Conservation (phyloP, 2,888 invertebrate species). For the Drosophila kambysellisi region DNA sequence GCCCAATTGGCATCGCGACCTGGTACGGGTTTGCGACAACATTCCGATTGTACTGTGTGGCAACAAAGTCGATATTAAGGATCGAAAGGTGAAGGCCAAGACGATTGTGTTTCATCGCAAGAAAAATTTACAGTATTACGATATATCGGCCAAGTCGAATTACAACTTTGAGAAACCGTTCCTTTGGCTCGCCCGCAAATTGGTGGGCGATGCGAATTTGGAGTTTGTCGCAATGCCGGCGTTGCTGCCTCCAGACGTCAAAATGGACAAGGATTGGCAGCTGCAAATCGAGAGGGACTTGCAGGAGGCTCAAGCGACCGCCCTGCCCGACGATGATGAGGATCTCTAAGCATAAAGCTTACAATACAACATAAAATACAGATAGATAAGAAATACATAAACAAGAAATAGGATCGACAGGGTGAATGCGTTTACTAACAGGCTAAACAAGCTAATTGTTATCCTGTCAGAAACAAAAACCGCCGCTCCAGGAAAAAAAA, state of each 20-base stretch:
- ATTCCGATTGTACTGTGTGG: slow-evolving; percentile 99
- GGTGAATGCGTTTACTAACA: neutral
- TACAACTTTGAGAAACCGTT: slow-evolving; percentile 92
- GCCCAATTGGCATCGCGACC: slow-evolving; percentile 99
- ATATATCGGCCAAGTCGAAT: slow-evolving; percentile 99
- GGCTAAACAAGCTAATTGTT: neutral
- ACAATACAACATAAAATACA: slow-evolving; percentile 35
- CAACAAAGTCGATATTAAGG: slow-evolving; percentile 99
- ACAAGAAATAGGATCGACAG: slow-evolving; percentile 1
- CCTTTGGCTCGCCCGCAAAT: neutral
- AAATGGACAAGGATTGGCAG: slow-evolving; percentile 98
- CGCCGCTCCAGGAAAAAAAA: neutral
- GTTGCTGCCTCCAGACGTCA: neutral
- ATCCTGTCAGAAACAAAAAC: too few species aligned
- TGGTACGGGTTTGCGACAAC: slow-evolving; percentile 99
- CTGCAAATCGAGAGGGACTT: slow-evolving; percentile 98
- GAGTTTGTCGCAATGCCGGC: neutral
- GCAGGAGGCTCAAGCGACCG: slow-evolving; percentile 97
- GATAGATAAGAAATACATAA: slow-evolving; percentile 86
- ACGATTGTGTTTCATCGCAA: slow-evolving; percentile 99
- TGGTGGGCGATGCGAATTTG: neutral
- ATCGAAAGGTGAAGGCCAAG: slow-evolving; percentile 99
- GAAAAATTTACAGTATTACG: slow-evolving; percentile 99
- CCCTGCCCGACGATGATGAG: slow-evolving; percentile 99
- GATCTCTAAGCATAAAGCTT: slow-evolving; percentile 89